Base-by-base conservation (phyloP, 2,797 vertebrate species). In the Siniperca scherzeri region DNA sequence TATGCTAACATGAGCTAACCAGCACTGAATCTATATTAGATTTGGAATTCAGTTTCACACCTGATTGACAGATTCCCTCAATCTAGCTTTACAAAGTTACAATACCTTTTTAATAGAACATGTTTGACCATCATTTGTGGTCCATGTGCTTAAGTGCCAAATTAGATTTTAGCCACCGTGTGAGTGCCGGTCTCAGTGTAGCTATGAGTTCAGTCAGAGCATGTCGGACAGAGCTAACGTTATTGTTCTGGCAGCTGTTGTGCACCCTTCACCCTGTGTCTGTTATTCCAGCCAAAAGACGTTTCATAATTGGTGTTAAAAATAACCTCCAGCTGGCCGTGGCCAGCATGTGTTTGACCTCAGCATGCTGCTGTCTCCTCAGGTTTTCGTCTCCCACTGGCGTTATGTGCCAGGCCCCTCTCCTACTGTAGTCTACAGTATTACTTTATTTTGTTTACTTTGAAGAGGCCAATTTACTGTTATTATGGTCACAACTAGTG, bases 321-420 rank as follows among this genome's bases (percentile, higher is more conserved):
- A 96, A 95, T 96, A 96, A 83, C 93, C 83, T 74, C 67, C 94
- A 93, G 93, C 93, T 95, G 91, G 80, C 82, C 78, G 5, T 59
- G 59, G 80, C 81, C 83, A 79, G 80, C 91, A 86, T 86, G 87
- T 92, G 83, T 87, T 83, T 70, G 75, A 77, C 38, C 60, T 77
- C 77, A 57, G 70, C 75, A n/a, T 70, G 56, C 81, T 84, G 84
- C 82, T 78, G 87, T 85, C 85, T 77, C 52, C 61, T 83, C 60
- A 13, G 74, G 74, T 88, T 87, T 66, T 81, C 36, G 6, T 80
- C 67, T 71, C 53, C 71, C 57, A 40, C 48, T 40, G 62, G 53
- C 13, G 42, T 57, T 40, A 56, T 64, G 42, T 61, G 44, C 22
- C 64, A 42, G 70, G 55, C 50, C 30, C 3, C 48, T 66, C 57